Evolutionary conservation across 2,888 invertebrate species (phyloP).

Genomic region (Eumerus sabulonum): DNA sequence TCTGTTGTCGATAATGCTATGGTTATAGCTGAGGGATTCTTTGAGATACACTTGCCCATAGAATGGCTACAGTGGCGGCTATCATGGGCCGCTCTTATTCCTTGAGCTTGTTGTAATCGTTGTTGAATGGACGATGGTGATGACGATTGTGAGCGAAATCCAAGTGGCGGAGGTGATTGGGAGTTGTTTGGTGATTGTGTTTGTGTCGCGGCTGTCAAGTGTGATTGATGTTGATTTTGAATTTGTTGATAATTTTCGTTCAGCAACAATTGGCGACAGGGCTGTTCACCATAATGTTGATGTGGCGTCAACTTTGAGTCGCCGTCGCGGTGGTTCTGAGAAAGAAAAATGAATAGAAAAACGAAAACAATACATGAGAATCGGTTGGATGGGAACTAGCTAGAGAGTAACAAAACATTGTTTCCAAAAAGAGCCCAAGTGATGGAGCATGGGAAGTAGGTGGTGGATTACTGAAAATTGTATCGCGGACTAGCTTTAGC

Average conservation of each 20-base stretch:
- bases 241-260: conserved; percentile 21
- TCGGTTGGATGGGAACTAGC: conserved; percentile 22
- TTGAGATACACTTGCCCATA: conserved; percentile 79
- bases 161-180: too few species aligned
- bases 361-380: conserved; percentile 15
- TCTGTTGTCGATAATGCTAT: conserved; percentile 76
- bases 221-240: background rate
- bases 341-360: conserved; percentile 20
- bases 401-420: too few species aligned
- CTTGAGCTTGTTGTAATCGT: too few species aligned
- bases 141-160: too few species aligned
- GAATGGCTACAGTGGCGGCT: conserved; percentile 65
- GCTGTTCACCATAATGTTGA: conserved; percentile 29
- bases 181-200: too few species aligned
- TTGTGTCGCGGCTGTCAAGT: conserved; percentile 12
- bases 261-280: conserved; percentile 43
- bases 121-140: too few species aligned
- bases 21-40: conserved; percentile 76
- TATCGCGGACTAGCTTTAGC: conserved; percentile 20
- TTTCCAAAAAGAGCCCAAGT: too few species aligned
- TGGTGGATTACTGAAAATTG: conserved; percentile 48
- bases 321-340: conserved; percentile 22
- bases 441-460: too few species aligned
- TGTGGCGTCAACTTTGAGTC: conserved; percentile 7
- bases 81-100: background rate